Evolutionary conservation across 1,140 invertebrate species (phyloP), one percentile per base, ranked within the genome.

Genomic region (Ceratitis capitata): DNA sequence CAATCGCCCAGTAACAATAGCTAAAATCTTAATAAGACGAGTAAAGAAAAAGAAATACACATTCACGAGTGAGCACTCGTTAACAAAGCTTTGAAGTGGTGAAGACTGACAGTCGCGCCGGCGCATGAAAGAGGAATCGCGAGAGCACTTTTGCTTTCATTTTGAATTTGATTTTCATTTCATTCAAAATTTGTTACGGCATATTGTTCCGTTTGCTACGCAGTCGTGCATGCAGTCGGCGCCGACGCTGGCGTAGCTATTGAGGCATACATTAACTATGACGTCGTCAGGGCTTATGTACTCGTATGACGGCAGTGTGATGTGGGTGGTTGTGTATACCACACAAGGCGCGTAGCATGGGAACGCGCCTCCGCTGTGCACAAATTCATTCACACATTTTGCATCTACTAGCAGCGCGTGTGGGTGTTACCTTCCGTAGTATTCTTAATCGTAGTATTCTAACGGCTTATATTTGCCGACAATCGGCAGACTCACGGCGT

Each of bases 121-220:
- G 69, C 69, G 35, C 5, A 23, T 9, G 42, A 83, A 32, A 51
- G 82, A 83, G 49, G 49, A 83, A 83, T 19, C 82, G 26, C 49
- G 26, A 83, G n/a, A 83, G n/a, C 82, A 83, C 82, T 83, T 83
- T 83, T 83, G 82, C 82, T 83, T 83, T 83, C 82, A 78, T 78
- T 78, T 78, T 42, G 69, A 78, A 45, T 78, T 78, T 78, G 32
- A 42, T 69, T 64, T 69, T 69, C 69, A 49, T 83, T 83, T 83
- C 82, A 83, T 83, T 83, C 82, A 83, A 16, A 51, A 83, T 83
- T 83, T 23, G 82, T 83, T 83, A 83, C 82, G 82, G 45, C 49
- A 53, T 53, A 49, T 83, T 51, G 49, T 83, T 83, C 45, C 26
- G 23, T 39, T 69, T 26, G n/a, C 26, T 42, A 82, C 78, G 78